Percentiles rank a stretch among this genome's conserved stretches.
Evolutionary conservation across 2,888 invertebrate genomes (phyloP).

Genomic region (Leptarthrus brevirostris): DNA sequence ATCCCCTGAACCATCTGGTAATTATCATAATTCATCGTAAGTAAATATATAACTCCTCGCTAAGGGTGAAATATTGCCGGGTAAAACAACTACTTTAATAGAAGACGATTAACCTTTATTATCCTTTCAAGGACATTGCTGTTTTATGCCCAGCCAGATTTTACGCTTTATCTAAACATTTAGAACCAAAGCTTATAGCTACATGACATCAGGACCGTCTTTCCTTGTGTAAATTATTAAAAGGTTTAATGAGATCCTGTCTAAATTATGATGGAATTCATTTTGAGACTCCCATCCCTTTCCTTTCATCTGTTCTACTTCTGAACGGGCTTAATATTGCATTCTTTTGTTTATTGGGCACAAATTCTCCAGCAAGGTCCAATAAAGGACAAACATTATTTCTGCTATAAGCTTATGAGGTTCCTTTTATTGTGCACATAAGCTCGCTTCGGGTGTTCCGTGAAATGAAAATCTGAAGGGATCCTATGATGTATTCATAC

Average conservation of each 20-base stretch:
- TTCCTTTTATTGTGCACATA: constrained; percentile 3
- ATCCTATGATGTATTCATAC: not conserved
- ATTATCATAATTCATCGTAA: constrained; percentile 6
- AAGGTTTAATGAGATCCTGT: not conserved
- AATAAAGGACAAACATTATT: constrained; percentile 6
- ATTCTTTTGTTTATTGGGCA: constrained; percentile 6
- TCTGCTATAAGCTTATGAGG: constrained; percentile 9
- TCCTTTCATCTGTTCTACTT: not conserved
- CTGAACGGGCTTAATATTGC: not conserved
- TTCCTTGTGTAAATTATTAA: constrained; percentile 6
- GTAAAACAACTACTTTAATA: not conserved
- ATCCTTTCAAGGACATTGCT: not conserved
- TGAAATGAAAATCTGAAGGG: not conserved
- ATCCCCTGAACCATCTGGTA: not conserved
- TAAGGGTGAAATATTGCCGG: not conserved
- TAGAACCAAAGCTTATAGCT: too few relatives aligned
- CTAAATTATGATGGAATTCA: constrained; percentile 1
- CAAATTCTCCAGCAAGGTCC: not conserved
- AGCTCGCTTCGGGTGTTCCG: not conserved
- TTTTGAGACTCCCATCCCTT: not conserved
- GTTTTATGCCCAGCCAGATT: not conserved
- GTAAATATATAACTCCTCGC: not conserved
- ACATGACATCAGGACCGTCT: not conserved
- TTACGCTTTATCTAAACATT: not conserved
- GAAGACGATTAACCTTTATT: constrained; percentile 9